phyloP scores from a whole-genome alignment of 30 jellyfish, hydroid and myxozoan genomes.

The Haliclystus octoradiatus region DNA sequence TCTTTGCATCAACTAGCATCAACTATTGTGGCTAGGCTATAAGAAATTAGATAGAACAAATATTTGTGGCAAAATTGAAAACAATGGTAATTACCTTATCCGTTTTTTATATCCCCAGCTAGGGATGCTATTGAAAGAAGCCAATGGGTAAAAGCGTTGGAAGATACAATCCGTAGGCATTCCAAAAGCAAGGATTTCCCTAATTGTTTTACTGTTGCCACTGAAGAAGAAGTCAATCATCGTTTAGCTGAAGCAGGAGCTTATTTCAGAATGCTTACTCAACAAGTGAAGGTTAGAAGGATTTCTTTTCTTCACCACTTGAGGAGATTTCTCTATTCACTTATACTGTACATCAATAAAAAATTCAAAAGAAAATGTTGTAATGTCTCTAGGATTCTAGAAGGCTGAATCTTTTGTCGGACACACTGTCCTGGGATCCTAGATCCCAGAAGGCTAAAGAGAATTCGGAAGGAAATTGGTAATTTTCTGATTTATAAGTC shows the following conservation, averaged over 20 bases:
- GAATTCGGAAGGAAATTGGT: too few relatives aligned
- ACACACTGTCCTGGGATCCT: background rate
- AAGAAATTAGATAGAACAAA: too few relatives aligned
- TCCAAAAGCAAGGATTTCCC: constrained; percentile 16
- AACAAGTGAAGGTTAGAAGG: constrained; percentile 72
- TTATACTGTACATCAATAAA: background rate
- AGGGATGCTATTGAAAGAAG: constrained; percentile 64
- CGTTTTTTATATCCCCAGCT: constrained; percentile 41
- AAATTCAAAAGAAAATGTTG: too few relatives aligned
- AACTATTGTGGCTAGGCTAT: too few relatives aligned
- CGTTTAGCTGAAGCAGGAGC: constrained; percentile 95
- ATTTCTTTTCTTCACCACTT: too few relatives aligned
- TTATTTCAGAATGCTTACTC: constrained; percentile 83
- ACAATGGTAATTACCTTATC: too few relatives aligned
- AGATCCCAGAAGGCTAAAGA: too few relatives aligned
- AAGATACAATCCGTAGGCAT: constrained; percentile 73
- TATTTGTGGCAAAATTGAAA: too few relatives aligned
- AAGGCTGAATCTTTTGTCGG: background rate
- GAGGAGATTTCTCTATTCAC: too few relatives aligned
- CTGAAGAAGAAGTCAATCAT: constrained; percentile 85
- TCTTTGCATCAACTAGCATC: too few relatives aligned
- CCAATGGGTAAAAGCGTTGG: constrained; percentile 77
- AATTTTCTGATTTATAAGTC: too few relatives aligned
- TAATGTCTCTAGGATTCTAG: too few relatives aligned
- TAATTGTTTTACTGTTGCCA: constrained; percentile 50